Evolutionary conservation across 2,113 vertebrate genomes (phyloP).

Genomic region (Engystomops pustulosus): DNA sequence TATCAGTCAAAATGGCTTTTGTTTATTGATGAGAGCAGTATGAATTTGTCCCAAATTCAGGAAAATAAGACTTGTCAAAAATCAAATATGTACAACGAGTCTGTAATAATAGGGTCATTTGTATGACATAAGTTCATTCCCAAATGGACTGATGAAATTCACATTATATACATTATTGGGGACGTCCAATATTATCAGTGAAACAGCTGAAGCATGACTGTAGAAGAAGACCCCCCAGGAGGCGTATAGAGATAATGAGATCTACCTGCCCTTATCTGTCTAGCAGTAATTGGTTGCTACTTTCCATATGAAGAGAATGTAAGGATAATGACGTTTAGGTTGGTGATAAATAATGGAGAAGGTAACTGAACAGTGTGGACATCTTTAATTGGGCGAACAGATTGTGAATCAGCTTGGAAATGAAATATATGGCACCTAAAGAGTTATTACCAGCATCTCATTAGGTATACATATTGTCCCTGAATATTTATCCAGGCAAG

Average conservation of each 20-base stretch:
- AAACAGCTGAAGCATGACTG: neutral
- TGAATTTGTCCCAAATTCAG: neutral
- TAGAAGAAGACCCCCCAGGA: neutral
- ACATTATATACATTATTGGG: neutral
- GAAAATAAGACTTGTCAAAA: neutral
- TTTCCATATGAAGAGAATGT: constrained; percentile 7
- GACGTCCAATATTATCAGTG: neutral
- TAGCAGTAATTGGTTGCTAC: constrained; percentile 1
- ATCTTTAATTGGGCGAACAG: neutral
- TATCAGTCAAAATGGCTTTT: no score
- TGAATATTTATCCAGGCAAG: constrained; percentile 71
- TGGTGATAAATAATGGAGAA: constrained; percentile 5
- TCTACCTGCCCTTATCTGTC: neutral
- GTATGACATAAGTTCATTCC: neutral
- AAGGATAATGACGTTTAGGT: constrained; percentile 1
- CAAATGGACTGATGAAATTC: neutral
- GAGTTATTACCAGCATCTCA: constrained; percentile 49
- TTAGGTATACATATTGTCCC: constrained; percentile 66
- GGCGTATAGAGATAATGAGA: neutral
- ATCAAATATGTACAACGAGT: neutral
- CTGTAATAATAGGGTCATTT: neutral
- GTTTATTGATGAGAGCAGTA: neutral
- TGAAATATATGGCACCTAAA: neutral
- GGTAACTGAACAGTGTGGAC: neutral
- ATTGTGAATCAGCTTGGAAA: neutral